Evolutionary conservation across 2,113 vertebrate genomes (phyloP).

Genomic region (Formicarius rufipectus): DNA sequence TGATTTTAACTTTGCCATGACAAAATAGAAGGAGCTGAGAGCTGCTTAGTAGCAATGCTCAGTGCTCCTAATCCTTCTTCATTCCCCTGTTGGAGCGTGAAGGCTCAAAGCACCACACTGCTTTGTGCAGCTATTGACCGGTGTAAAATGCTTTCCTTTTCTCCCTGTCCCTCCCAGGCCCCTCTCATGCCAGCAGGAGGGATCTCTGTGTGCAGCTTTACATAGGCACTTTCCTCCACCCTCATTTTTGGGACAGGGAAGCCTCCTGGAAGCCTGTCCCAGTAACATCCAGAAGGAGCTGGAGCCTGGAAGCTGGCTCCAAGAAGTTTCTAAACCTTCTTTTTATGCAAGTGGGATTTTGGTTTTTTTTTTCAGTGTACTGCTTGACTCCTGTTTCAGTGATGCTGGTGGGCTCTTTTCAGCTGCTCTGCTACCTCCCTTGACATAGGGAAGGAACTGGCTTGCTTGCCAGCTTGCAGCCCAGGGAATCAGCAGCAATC

Average conservation of each 20-base stretch:
- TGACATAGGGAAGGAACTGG: background rate
- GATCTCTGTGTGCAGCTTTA: background rate
- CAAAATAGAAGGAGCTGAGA: background rate
- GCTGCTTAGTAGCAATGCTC: background rate
- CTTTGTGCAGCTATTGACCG: background rate
- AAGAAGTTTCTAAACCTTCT: background rate
- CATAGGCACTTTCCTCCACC: background rate
- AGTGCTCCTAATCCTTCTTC: background rate
- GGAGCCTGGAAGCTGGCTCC: background rate
- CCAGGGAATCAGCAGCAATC: background rate
- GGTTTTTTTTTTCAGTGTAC: background rate
- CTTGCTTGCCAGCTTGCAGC: background rate
- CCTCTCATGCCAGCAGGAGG: background rate
- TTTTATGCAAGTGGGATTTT: background rate
- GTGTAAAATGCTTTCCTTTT: background rate
- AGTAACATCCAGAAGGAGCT: background rate
- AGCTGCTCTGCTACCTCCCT: background rate
- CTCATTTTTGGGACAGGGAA: background rate
- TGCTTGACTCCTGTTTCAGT: background rate
- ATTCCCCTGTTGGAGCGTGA: rapidly evolving
- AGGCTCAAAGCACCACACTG: background rate
- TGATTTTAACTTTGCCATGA: background rate
- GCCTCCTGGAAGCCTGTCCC: background rate
- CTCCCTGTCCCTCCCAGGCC: background rate
- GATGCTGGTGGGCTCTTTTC: background rate